Base-by-base conservation (phyloP, 2,888 invertebrate species). In the Plagiodera versicolora region DNA sequence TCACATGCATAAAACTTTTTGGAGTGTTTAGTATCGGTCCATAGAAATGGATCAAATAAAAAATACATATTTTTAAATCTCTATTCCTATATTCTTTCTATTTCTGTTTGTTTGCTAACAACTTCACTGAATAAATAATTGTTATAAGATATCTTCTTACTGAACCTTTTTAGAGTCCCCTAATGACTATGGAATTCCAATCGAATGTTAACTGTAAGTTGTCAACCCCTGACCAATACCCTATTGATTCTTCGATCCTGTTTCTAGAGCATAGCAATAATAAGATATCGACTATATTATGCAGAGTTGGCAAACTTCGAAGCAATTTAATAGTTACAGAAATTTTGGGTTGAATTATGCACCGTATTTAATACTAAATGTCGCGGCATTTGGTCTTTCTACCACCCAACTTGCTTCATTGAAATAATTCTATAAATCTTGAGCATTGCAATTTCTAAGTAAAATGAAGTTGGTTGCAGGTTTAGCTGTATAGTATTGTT, bases 301-400 rank as follows among this genome's bases (percentile, higher is more conserved):
- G 24, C 16, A 10, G 28, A 53, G 39, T 53, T 53, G 16, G 44
- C 53, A 53, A 53, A 45, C 53, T 53, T 24, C 17, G 20, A n/a
- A 44, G 24, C 14, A 44, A 44, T 45, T 24, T 24, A 17, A 44
- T 30, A 53, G 44, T 53, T 44, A 20, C 44, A 44, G 53, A 53
- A 44, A 53, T 53, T 30, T 20, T 57, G 10, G 44, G 53, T 47
- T 58, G 32, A 58, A 54, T 61, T 58, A 61, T 61, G 55, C 55
- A 61, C 44, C 58, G 54, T 51, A 61, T 58, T 61, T 58, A 58
- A 61, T 58, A 58, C 58, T 61, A 58, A 55, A 58, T 61, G 61
- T 51, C 61, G 30, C 32, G 54, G 54, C 10, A 61, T 58, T 61
- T 58, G 58, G 61, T 58, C 54, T 61, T 61, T 55, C 54, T 50